Evolutionary conservation across 2,888 invertebrate species (phyloP).

Genomic region (Pristionchus exspectatus): DNA sequence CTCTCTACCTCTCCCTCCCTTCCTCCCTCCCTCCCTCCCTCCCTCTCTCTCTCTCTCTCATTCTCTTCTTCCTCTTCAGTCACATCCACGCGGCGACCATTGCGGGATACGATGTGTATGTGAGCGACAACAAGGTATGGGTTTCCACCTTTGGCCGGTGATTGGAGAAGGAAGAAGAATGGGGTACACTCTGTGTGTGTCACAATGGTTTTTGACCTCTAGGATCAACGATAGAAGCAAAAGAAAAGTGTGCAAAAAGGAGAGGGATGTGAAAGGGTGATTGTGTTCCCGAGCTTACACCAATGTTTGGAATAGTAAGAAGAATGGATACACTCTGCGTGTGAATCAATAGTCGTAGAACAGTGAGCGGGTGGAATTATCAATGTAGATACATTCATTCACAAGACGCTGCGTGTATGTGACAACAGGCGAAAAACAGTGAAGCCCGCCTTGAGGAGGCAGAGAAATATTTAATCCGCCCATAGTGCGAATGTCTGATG

Average conservation of each 20-base stretch:
- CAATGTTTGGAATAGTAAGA: neutral
- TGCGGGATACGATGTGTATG: conserved; percentile 76
- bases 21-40: neutral
- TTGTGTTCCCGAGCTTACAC: too few relatives aligned
- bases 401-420: too few relatives aligned
- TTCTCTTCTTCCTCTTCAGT: conserved; percentile 58
- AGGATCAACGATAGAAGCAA: neutral
- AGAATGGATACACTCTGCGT: neutral
- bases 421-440: conserved; percentile 9
- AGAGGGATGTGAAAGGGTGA: too few relatives aligned
- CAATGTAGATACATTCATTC: too few relatives aligned
- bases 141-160: neutral
- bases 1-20: neutral
- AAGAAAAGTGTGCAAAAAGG: neutral
- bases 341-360: neutral
- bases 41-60: too few relatives aligned
- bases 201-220: neutral
- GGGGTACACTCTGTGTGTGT: neutral
- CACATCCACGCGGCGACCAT: conserved; percentile 65
- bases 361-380: too few relatives aligned
- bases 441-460: neutral
- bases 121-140: conserved; percentile 72
- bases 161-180: neutral
- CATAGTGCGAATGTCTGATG: conserved; percentile 18
- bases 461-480: neutral